phyloP scores from a whole-genome alignment of 2,888 invertebrate genomes.

The Sturmia bella region DNA sequence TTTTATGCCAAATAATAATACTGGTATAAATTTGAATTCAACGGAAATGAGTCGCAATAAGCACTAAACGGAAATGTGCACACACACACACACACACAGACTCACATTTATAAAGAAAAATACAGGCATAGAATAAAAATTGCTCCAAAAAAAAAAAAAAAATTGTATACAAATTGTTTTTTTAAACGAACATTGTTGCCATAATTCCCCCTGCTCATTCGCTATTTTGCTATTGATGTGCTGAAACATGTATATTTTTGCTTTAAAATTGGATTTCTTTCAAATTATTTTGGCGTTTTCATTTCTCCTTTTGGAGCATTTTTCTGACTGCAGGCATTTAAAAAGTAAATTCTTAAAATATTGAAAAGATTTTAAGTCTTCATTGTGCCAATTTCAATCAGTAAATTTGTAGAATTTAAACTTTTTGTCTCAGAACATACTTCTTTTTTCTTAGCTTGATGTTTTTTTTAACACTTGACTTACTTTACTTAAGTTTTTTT shows the following conservation, averaged over 20 bases:
- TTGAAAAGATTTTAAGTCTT: conserved; percentile 40
- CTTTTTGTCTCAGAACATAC: background rate
- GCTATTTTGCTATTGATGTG: too few relatives aligned
- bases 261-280: background rate
- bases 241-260: background rate
- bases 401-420: background rate
- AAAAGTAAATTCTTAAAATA: too few relatives aligned
- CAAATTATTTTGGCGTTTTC: background rate
- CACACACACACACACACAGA: conserved; percentile 47
- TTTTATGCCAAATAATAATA: conserved; percentile 61
- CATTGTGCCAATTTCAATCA: conserved; percentile 2
- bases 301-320: too few relatives aligned
- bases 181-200: too few relatives aligned
- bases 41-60: conserved; percentile 59
- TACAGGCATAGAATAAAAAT: background rate
- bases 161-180: too few relatives aligned
- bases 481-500: background rate
- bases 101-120: too few relatives aligned
- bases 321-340: too few relatives aligned
- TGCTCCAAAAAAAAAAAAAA: too few relatives aligned
- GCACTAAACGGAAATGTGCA: conserved; percentile 54
- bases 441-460: too few relatives aligned
- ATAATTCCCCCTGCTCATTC: too few relatives aligned
- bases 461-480: background rate
- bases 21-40: conserved; percentile 59